Evolutionary conservation across 2,888 invertebrate genomes (phyloP), one percentile per base, ranked within the genome.

Genomic region (Selenia dentaria): DNA sequence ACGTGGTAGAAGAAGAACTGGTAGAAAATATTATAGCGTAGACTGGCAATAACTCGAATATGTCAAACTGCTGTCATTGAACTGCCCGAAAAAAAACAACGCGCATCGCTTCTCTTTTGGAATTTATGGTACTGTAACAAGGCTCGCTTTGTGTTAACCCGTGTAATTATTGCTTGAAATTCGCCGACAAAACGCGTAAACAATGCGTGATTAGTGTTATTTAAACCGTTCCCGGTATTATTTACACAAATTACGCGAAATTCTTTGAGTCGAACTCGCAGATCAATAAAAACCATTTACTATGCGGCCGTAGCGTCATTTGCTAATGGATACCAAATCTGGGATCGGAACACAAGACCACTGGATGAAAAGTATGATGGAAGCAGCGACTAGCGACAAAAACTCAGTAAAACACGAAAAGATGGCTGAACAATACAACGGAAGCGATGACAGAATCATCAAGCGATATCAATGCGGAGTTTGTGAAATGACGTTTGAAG

Each of bases 81-180:
- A 76, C 81, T 76, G 66, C 70, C 69, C 67, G 64, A 82, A 86
- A 88, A 88, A 88, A 88, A 84, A 64, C 72, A 84, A 80, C 79
- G 83, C 88, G 87, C 84, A 77, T 81, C 88, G 86, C 88, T 89
- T 89, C 90, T 88, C 89, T 89, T 88, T 87, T 90, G 90, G 89
- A 87, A 89, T 90, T 90, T 90, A 90, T 89, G 85, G 83, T 83
- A 79, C 81, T 70, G 89, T 85, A 88, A 89, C 90, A 90, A 90
- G 90, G 89, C 88, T 90, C 76, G 72, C 85, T 89, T 90, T 88
- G 88, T 89, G 74, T 84, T 86, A 80, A 79, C 74, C n/a, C 76
- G 59, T 56, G 49, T 57, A 47, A 55, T 58, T 70, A 72, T 75
- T 74, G 67, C 76, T 74, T 72, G 74, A 82, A 85, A 82, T 78